phyloP scores from a whole-genome alignment of 2,797 vertebrate genomes.

The Arrhamphus sclerolepis region DNA sequence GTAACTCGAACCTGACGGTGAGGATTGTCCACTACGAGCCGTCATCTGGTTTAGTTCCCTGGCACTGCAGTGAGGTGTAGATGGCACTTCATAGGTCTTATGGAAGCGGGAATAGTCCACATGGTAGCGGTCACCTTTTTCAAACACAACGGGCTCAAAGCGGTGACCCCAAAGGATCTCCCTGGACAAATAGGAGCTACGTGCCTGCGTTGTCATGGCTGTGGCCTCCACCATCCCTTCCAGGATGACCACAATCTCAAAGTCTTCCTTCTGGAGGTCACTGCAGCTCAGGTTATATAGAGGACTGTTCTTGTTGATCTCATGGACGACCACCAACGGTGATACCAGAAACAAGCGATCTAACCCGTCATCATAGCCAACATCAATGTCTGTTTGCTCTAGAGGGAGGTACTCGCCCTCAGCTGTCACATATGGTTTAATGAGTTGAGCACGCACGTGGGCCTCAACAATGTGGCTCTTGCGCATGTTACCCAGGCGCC shows the following conservation, averaged over 20 bases:
- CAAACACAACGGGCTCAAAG: slow-evolving; percentile 91
- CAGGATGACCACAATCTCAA: slow-evolving; percentile 97
- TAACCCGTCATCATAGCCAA: slow-evolving; percentile 92
- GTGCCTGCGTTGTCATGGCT: slow-evolving; percentile 97
- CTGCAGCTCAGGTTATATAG: slow-evolving; percentile 85
- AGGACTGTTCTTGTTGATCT: slow-evolving; percentile 90
- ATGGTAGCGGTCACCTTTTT: slow-evolving; percentile 90
- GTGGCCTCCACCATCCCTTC: slow-evolving; percentile 99
- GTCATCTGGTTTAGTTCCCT: slow-evolving; percentile 87
- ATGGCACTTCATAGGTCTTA: slow-evolving; percentile 92
- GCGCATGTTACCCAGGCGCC: slow-evolving; percentile 92
- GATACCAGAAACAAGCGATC: slow-evolving; percentile 95
- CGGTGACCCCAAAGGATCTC: slow-evolving; percentile 98
- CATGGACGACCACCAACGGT: slow-evolving; percentile 90
- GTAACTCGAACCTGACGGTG: slow-evolving; percentile 80
- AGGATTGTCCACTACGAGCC: slow-evolving; percentile 45
- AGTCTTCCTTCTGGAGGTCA: slow-evolving; percentile 89
- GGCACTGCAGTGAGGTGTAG: slow-evolving; percentile 90
- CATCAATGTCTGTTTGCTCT: slow-evolving; percentile 92
- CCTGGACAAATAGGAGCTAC: slow-evolving; percentile 94
- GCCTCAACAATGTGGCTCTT: slow-evolving; percentile 96
- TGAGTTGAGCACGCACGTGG: slow-evolving; percentile 90
- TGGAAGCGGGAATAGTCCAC: slow-evolving; percentile 95
- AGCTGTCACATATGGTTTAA: slow-evolving; percentile 87
- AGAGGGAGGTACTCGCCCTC: slow-evolving; percentile 93